Base-by-base conservation (phyloP, 2,888 invertebrate species). In the Catocala fraxini region DNA sequence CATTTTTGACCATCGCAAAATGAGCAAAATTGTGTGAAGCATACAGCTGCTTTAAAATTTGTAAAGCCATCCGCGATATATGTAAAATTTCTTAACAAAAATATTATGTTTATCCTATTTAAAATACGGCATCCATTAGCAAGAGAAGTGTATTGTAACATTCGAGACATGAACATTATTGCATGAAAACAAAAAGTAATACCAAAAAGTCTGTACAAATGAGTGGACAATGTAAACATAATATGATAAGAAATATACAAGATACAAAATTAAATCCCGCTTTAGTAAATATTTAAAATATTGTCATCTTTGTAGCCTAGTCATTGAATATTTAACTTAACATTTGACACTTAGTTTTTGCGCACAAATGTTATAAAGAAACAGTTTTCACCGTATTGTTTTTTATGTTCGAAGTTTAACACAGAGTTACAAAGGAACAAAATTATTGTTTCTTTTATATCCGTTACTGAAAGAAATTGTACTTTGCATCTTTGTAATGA, bases 171-270 rank as follows among this genome's bases (percentile, higher is more conserved):
- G 3, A 25, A 25, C 25, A 4, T 48, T 42, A 33, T 12, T 42
- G 13, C 35, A 53, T 35, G 58, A 59, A 42, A 59, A 33, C 47
- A 49, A 47, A 25, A 39, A 41, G 11, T 25, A 41, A 51, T 25
- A 11, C 49, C n/a, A 35, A 46, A 25, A 51, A 42, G 33, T 51
- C 43, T 59, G 6, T 52, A 51, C 47, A 56, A 55, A 52, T 47
- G 56, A 61, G 49, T 43, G 39, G 41, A n/a, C 54, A 59, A 42
- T 43, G 54, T 43, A 59, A 49, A 59, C 48, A 59, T 35, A 7
- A 35, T 4, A 34, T 35, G 54, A 59, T 54, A 59, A 59, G 35
- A 54, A 15, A 34, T 41, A 46, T 11, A 11, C 10, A 48, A 10
- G 42, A 34, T 47, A 48, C 34, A 53, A 48, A 9, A 12, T 41